Base-by-base conservation (phyloP, 2,888 invertebrate species). In the Antitype chi region DNA sequence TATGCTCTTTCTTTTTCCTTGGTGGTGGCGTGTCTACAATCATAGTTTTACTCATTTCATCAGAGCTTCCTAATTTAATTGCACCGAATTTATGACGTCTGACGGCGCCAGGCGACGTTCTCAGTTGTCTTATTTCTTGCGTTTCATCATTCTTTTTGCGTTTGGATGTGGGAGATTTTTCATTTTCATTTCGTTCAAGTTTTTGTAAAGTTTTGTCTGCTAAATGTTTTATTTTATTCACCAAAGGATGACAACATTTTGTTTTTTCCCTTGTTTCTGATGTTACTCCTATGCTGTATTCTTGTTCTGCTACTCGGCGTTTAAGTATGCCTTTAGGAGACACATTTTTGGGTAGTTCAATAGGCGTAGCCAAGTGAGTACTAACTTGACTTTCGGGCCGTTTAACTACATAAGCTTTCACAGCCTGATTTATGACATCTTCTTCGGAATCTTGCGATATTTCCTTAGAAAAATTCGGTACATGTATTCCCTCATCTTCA, bases 181-280 rank as follows among this genome's bases (percentile, higher is more conserved):
- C 96, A 86, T 89, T 91, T 80, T 96, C 96, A 88, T 73, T 93
- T 88, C 92, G 94, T 78, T 97, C 97, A 74, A 96, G 89, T 90
- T 96, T 95, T 87, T 97, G 95, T 92, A 97, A 91, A 88, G 97
- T 95, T 91, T 97, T 97, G 87, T 97, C 97, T 28, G 97, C 97
- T 93, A 97, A 96, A 85, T 97, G 97, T 92, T 97, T 97, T 38
- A 97, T 95, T 94, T 97, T 97, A 91, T 97, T 97, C 85, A 97
- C 97, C 76, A 97, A 95, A 49, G 97, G 97, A 90, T 97, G 97
- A 91, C 97, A 97, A 88, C 97, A 97, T 91, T 97, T 97, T 47
- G 96, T 96, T 92, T 97, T 97, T 86, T 96, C 96, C 52, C 96
- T 93, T 25, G 96, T 95, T 90, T 96, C 96, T 67, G 89, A 77